Base-by-base conservation (phyloP, 2,888 invertebrate species). In the Agelastica alni region DNA sequence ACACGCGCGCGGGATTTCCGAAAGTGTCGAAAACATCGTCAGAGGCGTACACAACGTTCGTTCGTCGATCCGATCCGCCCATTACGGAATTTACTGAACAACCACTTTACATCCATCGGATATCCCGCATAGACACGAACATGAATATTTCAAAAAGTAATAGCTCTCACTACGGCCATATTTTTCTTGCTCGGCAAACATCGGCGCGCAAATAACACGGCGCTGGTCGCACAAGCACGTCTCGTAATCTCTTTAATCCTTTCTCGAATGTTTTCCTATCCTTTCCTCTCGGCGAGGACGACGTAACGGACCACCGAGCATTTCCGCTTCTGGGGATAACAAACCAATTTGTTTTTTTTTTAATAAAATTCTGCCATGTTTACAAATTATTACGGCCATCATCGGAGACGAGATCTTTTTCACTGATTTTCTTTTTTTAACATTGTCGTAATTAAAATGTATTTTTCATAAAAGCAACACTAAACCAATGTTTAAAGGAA, bases 131-230 rank as follows among this genome's bases (percentile, higher is more conserved):
- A 69, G 71, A 72, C 72, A 73, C 73, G 71, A 71, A 71, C 72
- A 70, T 68, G 72, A 73, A 74, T 73, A 72, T 73, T 71, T 72
- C 70, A 71, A 61, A n/a, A n/a, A 61, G 65, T 70, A 69, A 69
- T 69, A 63, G 68, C 66, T 64, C 62, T 65, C 63, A 64, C 62
- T 64, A 63, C 61, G 60, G 60, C 59, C 59, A 49, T 64, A 66
- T 67, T 68, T 67, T 69, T 65, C 65, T 66, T 63, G 60, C 63
- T 66, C 60, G 63, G 67, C 68, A 68, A 72, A 72, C 58, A 56
- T 54, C 53, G 39, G 54, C 45, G 51, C 46, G 53, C 59, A 59
- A 59, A 59, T 59, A 59, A n/a, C n/a, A n/a, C n/a, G 36, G 54
- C 48, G 51, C 49, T 44, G 56, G 46, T 51, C 28, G 55, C 43